phyloP scores from a whole-genome alignment of 2,113 vertebrate genomes.

The Climacteris rufus region DNA sequence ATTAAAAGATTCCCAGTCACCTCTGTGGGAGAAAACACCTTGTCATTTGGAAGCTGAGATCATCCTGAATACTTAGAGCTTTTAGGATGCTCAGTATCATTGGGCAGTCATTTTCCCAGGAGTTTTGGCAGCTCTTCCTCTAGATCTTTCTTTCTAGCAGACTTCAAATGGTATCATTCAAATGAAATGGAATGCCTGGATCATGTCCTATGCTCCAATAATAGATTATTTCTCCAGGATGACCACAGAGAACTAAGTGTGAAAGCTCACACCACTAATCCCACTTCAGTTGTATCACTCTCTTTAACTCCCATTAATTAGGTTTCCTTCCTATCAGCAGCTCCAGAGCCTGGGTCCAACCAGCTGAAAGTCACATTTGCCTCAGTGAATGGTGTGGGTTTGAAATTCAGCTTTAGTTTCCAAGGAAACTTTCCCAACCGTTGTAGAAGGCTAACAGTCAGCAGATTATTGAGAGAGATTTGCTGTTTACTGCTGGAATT shows the following conservation, averaged over 20 bases:
- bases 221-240: background rate
- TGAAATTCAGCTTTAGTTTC: background rate
- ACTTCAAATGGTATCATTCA: background rate
- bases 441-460: background rate
- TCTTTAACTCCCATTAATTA: constrained; percentile 10
- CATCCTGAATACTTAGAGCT: background rate
- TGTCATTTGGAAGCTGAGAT: background rate
- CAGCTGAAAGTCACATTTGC: background rate
- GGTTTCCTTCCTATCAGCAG: background rate
- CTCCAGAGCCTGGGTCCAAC: background rate
- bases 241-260: background rate
- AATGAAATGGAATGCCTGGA: background rate
- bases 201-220: background rate
- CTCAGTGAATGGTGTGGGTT: background rate
- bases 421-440: background rate
- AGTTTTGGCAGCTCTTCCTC: background rate
- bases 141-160: background rate
- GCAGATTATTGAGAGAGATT: background rate
- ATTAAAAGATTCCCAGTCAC: background rate
- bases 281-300: background rate
- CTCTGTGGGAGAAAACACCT: background rate
- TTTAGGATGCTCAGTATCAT: background rate
- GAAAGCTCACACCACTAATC: background rate
- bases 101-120: background rate
- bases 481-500: background rate